Conservation (phyloP, 2,888 invertebrate genomes). For the Sphaerophoria rueppellii region DNA sequence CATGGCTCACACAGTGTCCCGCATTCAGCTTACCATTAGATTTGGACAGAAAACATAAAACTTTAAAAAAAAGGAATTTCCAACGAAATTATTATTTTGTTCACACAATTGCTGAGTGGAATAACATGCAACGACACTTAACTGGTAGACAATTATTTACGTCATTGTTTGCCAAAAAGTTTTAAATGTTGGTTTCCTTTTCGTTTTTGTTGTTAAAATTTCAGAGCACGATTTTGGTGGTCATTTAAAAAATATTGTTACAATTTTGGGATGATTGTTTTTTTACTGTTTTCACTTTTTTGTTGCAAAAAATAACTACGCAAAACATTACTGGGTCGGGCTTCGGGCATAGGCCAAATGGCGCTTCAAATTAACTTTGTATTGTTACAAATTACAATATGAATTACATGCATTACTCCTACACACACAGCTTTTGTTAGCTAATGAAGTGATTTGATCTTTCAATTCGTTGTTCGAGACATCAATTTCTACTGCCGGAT, state of each 20-base stretch:
- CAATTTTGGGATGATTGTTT: conserved; percentile 25
- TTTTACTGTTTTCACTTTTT: too few relatives aligned
- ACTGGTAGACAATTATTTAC: conserved; percentile 28
- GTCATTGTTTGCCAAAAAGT: conserved; percentile 43
- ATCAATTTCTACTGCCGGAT: not conserved
- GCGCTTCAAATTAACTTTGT: conserved; percentile 54
- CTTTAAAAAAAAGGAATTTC: conserved; percentile 21
- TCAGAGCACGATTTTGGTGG: conserved; percentile 44
- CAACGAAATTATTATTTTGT: conserved; percentile 37
- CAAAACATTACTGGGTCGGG: too few relatives aligned
- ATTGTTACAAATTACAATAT: conserved; percentile 25
- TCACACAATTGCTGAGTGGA: conserved; percentile 42
- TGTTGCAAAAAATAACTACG: too few relatives aligned
- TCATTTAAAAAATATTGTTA: not conserved
- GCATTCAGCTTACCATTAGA: conserved; percentile 1
- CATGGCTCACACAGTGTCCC: not conserved
- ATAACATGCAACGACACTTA: conserved; percentile 7
- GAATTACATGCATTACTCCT: conserved; percentile 9
- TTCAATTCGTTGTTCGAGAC: not conserved
- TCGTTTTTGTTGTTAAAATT: conserved; percentile 9
- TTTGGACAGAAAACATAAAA: not conserved
- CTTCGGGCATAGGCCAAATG: conserved; percentile 7
- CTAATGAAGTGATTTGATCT: conserved; percentile 19
- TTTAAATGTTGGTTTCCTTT: conserved; percentile 4
- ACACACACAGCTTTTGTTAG: conserved; percentile 6